Evolutionary conservation across 2,797 vertebrate genomes (phyloP).

Genomic region (Rallus crepitans): DNA sequence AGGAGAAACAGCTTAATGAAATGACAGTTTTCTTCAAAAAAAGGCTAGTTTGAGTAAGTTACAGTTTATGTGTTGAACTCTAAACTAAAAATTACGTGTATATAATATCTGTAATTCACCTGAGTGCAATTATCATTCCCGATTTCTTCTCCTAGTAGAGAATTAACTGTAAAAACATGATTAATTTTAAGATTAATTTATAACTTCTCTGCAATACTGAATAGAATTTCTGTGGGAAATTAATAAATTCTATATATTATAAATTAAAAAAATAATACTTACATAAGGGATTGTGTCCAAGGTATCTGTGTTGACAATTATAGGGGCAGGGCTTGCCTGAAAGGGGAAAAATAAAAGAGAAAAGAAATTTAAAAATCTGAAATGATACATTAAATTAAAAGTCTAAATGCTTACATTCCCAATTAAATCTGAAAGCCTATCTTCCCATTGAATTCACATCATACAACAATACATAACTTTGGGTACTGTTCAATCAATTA

Average conservation of each 20-base stretch:
- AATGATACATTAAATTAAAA: background rate
- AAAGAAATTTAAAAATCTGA: background rate
- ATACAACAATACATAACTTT: background rate
- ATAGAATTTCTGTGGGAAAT: background rate
- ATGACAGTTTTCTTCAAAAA: background rate
- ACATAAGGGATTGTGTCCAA: slow-evolving; percentile 96
- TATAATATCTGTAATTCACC: background rate
- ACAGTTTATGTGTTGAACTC: background rate
- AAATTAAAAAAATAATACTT: slow-evolving; percentile 76
- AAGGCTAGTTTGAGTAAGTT: background rate
- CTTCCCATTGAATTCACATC: background rate
- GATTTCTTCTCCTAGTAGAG: background rate
- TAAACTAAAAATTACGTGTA: background rate
- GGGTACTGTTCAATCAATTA: background rate
- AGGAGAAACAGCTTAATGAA: background rate
- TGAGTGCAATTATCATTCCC: background rate
- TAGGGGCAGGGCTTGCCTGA: slow-evolving; percentile 95
- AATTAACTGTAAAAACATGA: background rate
- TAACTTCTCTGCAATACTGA: background rate
- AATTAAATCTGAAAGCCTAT: background rate
- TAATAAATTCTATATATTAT: background rate
- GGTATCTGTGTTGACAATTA: slow-evolving; percentile 97
- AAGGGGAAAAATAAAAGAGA: background rate
- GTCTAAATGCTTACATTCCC: background rate
- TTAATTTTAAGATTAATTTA: background rate